A percentile compares a stretch with the other conserved stretches of the same genome.
Conservation (phyloP, 53 echinoderm and acorn worm species). For the Temnopleurus reevesii region DNA sequence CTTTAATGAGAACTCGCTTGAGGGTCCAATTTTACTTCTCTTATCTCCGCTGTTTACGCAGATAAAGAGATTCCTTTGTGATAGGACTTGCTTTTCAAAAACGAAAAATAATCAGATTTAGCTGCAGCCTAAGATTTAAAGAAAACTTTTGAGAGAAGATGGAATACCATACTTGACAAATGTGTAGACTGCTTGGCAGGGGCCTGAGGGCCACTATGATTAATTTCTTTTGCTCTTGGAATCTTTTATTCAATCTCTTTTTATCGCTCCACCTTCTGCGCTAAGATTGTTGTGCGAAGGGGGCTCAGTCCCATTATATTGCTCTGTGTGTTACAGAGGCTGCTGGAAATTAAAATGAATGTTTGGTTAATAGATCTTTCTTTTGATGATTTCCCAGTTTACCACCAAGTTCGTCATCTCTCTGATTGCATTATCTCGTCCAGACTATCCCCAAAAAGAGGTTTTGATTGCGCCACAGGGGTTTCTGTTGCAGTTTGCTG, state of each 20-base stretch:
- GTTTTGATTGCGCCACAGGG: constrained; percentile 14
- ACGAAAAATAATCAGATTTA: background rate
- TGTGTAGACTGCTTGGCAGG: background rate
- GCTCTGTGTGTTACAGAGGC: background rate
- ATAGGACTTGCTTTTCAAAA: background rate
- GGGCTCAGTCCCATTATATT: constrained; percentile 7
- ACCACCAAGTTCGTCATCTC: constrained; percentile 28
- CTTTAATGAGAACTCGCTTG: background rate
- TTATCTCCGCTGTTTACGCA: constrained; percentile 3
- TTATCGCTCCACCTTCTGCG: background rate
- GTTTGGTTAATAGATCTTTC: constrained; percentile 42
- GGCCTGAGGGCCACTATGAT: constrained; percentile 11
- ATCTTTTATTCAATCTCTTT: constrained; percentile 8
- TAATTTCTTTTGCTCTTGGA: constrained; percentile 21
- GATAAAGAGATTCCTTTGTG: constrained; percentile 22
- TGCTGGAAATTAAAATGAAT: constrained; percentile 32
- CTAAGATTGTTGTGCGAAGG: constrained; percentile 1
- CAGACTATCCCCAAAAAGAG: background rate
- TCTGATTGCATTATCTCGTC: background rate
- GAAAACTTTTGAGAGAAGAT: background rate
- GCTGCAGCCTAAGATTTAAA: background rate
- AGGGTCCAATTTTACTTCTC: constrained; percentile 28
- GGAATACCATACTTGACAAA: constrained; percentile 16
- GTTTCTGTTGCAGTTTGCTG: constrained; percentile 16
- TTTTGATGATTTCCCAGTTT: background rate